Evolutionary conservation across 2,797 vertebrate species (phyloP).

Genomic region (Sebastiscus tertius): DNA sequence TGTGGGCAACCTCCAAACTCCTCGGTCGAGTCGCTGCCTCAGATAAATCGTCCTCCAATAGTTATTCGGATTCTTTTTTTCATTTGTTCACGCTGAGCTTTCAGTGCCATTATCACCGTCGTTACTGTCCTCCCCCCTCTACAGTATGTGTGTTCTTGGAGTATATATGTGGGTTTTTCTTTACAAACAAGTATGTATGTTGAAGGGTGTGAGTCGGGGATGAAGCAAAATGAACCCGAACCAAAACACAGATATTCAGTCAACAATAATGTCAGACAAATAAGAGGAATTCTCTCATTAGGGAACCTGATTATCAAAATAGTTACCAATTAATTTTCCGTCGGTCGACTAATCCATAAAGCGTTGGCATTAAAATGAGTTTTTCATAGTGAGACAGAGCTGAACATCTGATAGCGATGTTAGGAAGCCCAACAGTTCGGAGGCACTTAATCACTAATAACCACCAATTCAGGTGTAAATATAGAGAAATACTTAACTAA

Average conservation of each 20-base stretch:
- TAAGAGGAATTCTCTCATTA: neutral
- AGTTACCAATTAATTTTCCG: neutral
- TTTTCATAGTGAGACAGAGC: neutral
- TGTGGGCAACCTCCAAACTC: constrained; percentile 32
- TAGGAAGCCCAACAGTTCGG: no score
- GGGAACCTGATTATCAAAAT: neutral
- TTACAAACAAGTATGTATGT: rapidly evolving
- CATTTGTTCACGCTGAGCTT: neutral
- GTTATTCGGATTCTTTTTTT: constrained; percentile 9
- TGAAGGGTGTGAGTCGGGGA: neutral
- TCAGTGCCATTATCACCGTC: constrained; percentile 27
- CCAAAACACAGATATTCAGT: neutral
- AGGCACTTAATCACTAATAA: neutral
- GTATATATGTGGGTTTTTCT: no score
- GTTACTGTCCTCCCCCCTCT: neutral
- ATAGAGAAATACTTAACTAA: neutral
- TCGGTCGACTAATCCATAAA: neutral
- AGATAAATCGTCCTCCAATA: constrained; percentile 27
- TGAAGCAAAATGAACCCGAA: neutral
- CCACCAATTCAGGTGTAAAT: neutral
- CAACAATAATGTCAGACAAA: neutral
- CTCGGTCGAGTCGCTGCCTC: neutral
- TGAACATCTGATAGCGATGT: neutral
- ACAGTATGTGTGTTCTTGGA: neutral
- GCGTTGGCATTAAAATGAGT: neutral